Conservation (phyloP, 2,888 invertebrate genomes). For the Bedellia somnulentella region DNA sequence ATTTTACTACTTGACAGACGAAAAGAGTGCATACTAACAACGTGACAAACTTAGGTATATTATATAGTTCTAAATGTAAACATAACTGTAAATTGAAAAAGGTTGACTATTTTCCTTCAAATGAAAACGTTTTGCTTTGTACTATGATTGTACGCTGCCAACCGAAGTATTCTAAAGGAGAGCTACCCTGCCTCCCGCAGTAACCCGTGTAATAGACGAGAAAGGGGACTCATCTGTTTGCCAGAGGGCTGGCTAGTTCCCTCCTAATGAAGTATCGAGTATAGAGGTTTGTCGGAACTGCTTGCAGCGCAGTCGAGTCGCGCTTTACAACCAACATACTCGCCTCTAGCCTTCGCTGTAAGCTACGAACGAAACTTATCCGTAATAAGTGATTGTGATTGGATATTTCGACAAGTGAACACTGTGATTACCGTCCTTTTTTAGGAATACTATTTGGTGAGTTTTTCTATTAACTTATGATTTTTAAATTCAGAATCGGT, state of each 20-base stretch:
- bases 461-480: too few species aligned
- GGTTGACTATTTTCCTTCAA: too few species aligned
- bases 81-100: too few species aligned
- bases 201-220: constrained; percentile 6
- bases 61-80: too few species aligned
- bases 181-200: constrained; percentile 16
- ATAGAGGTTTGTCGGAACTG: constrained; percentile 29
- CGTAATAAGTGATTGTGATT: constrained; percentile 19
- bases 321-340: constrained; percentile 28
- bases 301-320: constrained; percentile 31
- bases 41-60: too few species aligned
- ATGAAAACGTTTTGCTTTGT: too few species aligned
- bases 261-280: constrained; percentile 36
- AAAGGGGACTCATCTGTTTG: constrained; percentile 16
- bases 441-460: too few species aligned
- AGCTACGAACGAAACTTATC: constrained; percentile 16
- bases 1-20: too few species aligned
- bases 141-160: constrained; percentile 20
- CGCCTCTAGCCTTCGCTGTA: constrained; percentile 21
- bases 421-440: too few species aligned
- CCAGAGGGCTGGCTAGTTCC: constrained; percentile 18
- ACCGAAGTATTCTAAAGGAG: constrained; percentile 16
- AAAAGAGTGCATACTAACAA: too few species aligned
- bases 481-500: too few species aligned
- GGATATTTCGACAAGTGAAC: too few species aligned